Base-by-base conservation (phyloP, 2,113 vertebrate species). In the Siniperca chuatsi region DNA sequence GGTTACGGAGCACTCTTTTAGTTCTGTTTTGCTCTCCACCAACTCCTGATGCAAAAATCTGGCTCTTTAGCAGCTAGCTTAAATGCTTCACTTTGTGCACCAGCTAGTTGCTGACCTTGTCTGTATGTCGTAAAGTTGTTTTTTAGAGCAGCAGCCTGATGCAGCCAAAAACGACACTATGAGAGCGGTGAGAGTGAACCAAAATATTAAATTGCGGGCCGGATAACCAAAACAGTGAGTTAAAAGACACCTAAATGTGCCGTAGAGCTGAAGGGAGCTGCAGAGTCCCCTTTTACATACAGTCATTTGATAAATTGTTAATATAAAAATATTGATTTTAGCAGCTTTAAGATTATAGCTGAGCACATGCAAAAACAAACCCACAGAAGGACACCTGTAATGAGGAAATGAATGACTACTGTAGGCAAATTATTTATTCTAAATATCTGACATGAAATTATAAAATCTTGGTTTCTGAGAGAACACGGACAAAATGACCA, bases 401-500 rank as follows among this genome's bases (percentile, higher is more conserved):
- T n/a, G 13, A 60, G 15, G 25, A 60, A 23, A 73, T 25, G 37
- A 42, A 48, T 2, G 15, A 75, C 29, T 2, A 18, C 25, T 46
- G 13, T 16, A 48, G 50, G 44, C 4, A 23, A 16, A 48, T 67
- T 33, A 71, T 15, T 69, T 44, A 83, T 70, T 54, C 42, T 44
- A 35, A 35, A 74, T 66, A 71, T 82, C 29, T n/a, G 16, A 37
- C 42, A 79, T 46, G 61, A 78, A 83, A 86, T 79, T 25, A 81
- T 25, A 50, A 84, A 89, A 79, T 72, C 40, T 9, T 46, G 4
- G 13, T 79, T 80, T 75, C 73, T 62, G 8, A 58, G 79, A 64
- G 78, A 84, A 89, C 70, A 54, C 21, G 18, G 85, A 86, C 66
- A 88, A 80, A 88, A 83, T 85, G 82, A 89, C 75, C 84, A 85